These are phyloP conservation scores for Lasius fuliginosus DNA, from an alignment of 2,888 invertebrate genomes.

Conservation along the genomic window DNA sequence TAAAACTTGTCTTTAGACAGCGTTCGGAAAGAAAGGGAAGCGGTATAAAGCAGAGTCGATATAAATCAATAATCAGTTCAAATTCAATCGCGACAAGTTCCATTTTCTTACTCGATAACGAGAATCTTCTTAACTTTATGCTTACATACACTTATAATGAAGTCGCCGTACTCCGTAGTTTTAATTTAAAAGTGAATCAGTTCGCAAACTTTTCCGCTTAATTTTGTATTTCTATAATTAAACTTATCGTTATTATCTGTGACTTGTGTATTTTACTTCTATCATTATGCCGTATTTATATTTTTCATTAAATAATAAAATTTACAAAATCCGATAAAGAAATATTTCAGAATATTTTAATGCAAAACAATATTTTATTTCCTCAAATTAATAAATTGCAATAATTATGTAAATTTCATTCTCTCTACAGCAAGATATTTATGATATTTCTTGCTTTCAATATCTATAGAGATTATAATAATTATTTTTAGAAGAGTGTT, in stretches of 20 bases:
- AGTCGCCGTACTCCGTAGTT: constrained; percentile 32
- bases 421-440: background rate
- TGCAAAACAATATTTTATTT: constrained; percentile 2
- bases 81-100: constrained; percentile 52
- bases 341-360: background rate
- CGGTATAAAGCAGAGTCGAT: constrained; percentile 42
- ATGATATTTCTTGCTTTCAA: constrained; percentile 1
- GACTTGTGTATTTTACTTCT: constrained; percentile 26
- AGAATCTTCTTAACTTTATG: constrained; percentile 41
- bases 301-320: constrained; percentile 9
- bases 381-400: constrained; percentile 10
- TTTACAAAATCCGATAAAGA: constrained; percentile 3
- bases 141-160: constrained; percentile 40
- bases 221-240: constrained; percentile 47
- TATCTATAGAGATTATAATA: background rate
- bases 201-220: constrained; percentile 40
- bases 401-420: background rate
- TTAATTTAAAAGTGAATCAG: constrained; percentile 40
- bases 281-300: constrained; percentile 33
- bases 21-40: background rate
- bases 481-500: constrained; percentile 19
- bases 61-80: constrained; percentile 54
- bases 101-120: constrained; percentile 54
- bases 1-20: constrained; percentile 52
- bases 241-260: constrained; percentile 31